These are phyloP conservation scores for Apoderus coryli DNA, from an alignment of 2,888 invertebrate species.

Conservation along the genomic window DNA sequence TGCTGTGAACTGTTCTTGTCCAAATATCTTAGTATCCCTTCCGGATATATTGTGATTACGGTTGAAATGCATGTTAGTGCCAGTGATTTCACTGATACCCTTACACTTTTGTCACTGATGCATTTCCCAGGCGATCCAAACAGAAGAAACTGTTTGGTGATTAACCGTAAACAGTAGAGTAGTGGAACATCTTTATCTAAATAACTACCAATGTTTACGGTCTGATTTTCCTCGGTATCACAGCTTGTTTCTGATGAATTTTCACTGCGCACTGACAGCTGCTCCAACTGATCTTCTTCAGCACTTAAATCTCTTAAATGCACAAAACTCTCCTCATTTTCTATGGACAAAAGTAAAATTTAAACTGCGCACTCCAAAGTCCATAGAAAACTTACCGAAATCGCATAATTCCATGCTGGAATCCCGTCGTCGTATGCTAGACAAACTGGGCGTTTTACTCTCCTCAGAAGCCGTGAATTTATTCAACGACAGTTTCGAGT, in stretches of 20 bases:
- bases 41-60: conserved; percentile 59
- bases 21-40: conserved; percentile 49
- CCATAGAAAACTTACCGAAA: no score
- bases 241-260: conserved; percentile 29
- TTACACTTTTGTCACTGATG: conserved; percentile 57
- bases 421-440: no score
- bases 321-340: no score
- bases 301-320: no score
- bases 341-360: no score
- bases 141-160: conserved; percentile 59
- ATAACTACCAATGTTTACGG: conserved; percentile 52
- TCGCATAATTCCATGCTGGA: no score
- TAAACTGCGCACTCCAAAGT: no score
- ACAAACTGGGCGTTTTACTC: no score
- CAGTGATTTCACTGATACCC: conserved; percentile 84
- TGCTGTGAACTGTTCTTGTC: conserved; percentile 45
- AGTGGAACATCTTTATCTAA: conserved; percentile 50
- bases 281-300: no score
- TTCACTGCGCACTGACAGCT: no score
- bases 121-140: conserved; percentile 41
- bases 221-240: conserved; percentile 13
- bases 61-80: conserved; percentile 68
- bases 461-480: no score
- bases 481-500: no score
- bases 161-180: conserved; percentile 55